Base-by-base conservation (phyloP, 1,140 invertebrate genomes). In the Tetramorium alpestre region DNA sequence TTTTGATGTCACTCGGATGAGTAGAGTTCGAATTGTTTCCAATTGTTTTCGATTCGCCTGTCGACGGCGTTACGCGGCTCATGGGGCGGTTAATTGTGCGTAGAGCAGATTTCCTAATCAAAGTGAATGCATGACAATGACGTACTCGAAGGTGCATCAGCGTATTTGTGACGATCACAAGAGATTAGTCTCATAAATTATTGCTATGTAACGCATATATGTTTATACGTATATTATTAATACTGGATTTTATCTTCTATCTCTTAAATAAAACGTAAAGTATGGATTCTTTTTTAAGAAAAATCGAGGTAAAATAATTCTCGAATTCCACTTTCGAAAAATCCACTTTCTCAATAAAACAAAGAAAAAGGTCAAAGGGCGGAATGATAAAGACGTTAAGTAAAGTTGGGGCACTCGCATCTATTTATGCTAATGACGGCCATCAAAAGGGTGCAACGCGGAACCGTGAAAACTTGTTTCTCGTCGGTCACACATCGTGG, bases 381-480 rank as follows among this genome's bases (percentile, higher is more conserved):
- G 10, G 16, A 10, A 49, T 25, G 47, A 58, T 28, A n/a, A 64
- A 73, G 47, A 49, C 7, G 7, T 77, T 47, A 49, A 28, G 38
- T 22, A 28, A 75, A 75, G 11, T 28, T 28, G 41, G 16, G 51
- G 38, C n/a, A 38, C n/a, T 44, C 10, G 13, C 22, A 11, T 7
- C 56, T 44, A 51, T 44, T 78, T 62, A 28, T 22, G 10, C 7
- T 60, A 62, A 58, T 22, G 7, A 3, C 2, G 11, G 33, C 4
- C 41, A 44, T n/a, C 6, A 25, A 44, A 75, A 77, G 64, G 11
- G 49, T 41, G 72, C 25, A 77, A 88, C 58, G 75, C 56, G 38
- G 60, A 88, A 88, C 47, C 60, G 88, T 89, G 82, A 87, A 89
- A 89, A 89, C 33, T 82, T 64, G 38, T 69, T 75, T 4, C 60